These are phyloP conservation scores for Aspidiotus rigidus DNA, from an alignment of 2,888 invertebrate genomes.

Conservation along the genomic window DNA sequence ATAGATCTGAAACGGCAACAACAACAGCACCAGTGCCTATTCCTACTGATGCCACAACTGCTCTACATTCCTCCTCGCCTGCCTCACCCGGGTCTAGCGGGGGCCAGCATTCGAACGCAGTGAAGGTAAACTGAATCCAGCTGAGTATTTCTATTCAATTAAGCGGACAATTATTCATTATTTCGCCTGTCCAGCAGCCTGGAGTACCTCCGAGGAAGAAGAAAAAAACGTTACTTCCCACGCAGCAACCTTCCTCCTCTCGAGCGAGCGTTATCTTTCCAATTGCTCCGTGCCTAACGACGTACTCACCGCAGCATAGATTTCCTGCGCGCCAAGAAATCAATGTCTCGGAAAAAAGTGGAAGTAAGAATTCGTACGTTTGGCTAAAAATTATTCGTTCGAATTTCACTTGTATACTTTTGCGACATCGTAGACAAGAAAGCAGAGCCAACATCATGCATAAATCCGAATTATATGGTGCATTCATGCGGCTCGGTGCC, in stretches of 20 bases:
- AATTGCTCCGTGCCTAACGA: constrained; percentile 48
- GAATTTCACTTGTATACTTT: background rate
- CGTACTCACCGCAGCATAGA: constrained; percentile 28
- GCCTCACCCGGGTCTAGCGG: constrained; percentile 23
- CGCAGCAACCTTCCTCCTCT: constrained; percentile 55
- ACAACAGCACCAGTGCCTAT: no score
- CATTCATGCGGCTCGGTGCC: constrained; percentile 22
- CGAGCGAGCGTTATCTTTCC: constrained; percentile 70
- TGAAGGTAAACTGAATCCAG: background rate
- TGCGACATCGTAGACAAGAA: constrained; percentile 5
- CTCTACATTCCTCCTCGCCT: background rate
- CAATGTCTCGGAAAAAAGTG: constrained; percentile 14
- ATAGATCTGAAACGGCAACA: no score
- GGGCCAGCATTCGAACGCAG: constrained; percentile 7
- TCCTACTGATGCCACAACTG: no score
- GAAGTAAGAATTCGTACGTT: background rate
- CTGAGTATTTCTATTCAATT: background rate
- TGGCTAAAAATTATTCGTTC: background rate
- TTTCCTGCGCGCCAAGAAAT: constrained; percentile 12
- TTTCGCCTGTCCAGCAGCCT: constrained; percentile 9
- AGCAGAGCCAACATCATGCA: constrained; percentile 3
- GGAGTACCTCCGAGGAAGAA: constrained; percentile 40
- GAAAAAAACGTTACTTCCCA: constrained; percentile 46
- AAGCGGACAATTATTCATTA: background rate
- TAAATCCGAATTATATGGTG: constrained; percentile 13